A percentile compares a stretch with the other conserved stretches of the same genome.
phyloP scores from a whole-genome alignment of 2,888 invertebrate genomes.

The Pycnomerus fuliginosus region DNA sequence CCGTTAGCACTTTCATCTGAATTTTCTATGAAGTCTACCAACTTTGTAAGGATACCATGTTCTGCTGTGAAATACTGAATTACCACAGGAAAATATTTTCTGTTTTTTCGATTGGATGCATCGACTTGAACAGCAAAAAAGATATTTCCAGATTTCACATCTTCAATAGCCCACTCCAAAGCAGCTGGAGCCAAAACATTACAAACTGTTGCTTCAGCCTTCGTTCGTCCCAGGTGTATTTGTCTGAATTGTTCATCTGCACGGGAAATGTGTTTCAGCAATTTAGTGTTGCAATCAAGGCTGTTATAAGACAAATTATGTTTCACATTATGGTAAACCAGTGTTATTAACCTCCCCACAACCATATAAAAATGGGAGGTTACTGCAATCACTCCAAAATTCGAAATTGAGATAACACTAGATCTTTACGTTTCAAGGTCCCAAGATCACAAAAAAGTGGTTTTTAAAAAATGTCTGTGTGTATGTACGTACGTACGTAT shows the following conservation, averaged over 20 bases:
- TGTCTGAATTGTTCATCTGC: background rate
- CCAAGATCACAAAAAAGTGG: too few species aligned
- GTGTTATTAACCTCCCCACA: too few species aligned
- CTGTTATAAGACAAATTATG: too few species aligned
- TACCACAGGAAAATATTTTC: constrained; percentile 1
- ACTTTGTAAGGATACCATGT: background rate
- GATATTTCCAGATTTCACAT: background rate
- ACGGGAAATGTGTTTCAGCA: background rate
- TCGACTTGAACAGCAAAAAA: constrained; percentile 1
- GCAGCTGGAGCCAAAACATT: background rate
- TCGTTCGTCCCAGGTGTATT: background rate
- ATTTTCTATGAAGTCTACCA: constrained; percentile 1
- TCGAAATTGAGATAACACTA: too few species aligned
- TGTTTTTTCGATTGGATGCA: constrained; percentile 1
- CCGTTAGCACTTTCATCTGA: background rate
- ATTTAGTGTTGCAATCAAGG: too few species aligned
- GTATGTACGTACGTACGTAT: too few species aligned
- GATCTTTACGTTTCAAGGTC: too few species aligned
- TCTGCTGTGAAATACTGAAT: constrained; percentile 2
- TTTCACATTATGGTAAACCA: too few species aligned
- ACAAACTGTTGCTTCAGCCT: background rate
- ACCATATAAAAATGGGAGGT: too few species aligned
- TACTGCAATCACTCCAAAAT: too few species aligned
- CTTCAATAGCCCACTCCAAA: background rate
- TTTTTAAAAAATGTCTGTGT: too few species aligned